phyloP scores from a whole-genome alignment of 1,140 invertebrate species.

The Colletes gigas region DNA sequence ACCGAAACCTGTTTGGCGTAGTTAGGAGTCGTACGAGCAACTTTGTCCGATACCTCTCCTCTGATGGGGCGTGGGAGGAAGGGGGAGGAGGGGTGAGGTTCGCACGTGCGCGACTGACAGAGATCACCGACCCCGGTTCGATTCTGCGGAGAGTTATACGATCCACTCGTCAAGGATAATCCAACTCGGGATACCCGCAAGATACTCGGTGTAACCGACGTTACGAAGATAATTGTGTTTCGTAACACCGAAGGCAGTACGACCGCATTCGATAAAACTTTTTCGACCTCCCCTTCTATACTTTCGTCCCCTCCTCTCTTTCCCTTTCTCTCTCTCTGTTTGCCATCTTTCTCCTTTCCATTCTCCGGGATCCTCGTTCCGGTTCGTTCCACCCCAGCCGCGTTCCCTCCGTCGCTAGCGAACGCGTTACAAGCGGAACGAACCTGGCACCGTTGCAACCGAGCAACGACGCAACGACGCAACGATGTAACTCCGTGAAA shows the following conservation, averaged over 20 bases:
- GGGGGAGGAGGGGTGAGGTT: not conserved
- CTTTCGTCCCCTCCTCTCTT: constrained; percentile 14
- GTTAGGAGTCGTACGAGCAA: constrained; percentile 69
- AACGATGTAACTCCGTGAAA: constrained; percentile 50
- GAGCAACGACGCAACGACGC: not conserved
- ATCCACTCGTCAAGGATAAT: constrained; percentile 34
- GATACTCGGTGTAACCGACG: constrained; percentile 54
- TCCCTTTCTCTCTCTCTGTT: not conserved
- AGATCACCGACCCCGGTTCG: constrained; percentile 59
- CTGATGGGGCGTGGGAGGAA: not conserved
- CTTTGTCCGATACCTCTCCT: constrained; percentile 56
- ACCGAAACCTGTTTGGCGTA: constrained; percentile 74
- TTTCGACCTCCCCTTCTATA: constrained; percentile 53
- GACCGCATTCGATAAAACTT: constrained; percentile 75
- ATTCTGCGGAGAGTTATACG: constrained; percentile 55
- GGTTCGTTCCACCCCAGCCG: constrained; percentile 20
- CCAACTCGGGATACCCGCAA: constrained; percentile 23
- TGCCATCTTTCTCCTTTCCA: not conserved
- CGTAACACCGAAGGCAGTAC: constrained; percentile 62
- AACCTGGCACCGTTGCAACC: constrained; percentile 29
- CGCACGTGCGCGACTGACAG: constrained; percentile 32
- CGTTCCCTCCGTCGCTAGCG: not conserved
- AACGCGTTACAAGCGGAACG: constrained; percentile 53
- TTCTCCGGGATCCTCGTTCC: constrained; percentile 8
- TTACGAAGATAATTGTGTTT: constrained; percentile 74